A percentile compares a stretch with the other conserved stretches of the same genome.
Conservation (phyloP, 2,888 invertebrate species). For the Acleris literana region DNA sequence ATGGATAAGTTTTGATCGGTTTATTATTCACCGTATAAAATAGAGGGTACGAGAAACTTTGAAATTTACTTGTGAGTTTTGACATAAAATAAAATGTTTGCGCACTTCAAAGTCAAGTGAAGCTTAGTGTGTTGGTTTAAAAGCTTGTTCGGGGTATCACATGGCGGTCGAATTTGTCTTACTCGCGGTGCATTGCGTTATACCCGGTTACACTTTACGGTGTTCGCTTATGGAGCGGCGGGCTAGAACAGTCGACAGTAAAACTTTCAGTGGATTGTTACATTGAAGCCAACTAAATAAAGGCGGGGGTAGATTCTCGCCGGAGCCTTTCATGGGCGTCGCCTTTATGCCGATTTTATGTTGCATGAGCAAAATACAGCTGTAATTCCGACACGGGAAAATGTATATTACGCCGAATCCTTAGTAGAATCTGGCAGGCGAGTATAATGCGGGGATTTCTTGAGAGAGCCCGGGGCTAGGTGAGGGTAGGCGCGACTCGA, state of each 20-base stretch:
- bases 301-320: conserved; percentile 64
- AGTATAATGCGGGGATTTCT: conserved; percentile 70
- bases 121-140: conserved; percentile 40
- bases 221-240: conserved; percentile 65
- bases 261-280: conserved; percentile 78
- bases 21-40: conserved; percentile 36
- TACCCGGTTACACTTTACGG: conserved; percentile 57
- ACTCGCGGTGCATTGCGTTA: conserved; percentile 56
- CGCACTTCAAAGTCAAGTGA: conserved; percentile 30
- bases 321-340: conserved; percentile 68
- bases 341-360: conserved; percentile 79
- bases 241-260: conserved; percentile 65
- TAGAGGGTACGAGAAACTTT: conserved; percentile 28
- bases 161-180: conserved; percentile 57
- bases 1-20: conserved; percentile 35
- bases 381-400: conserved; percentile 79
- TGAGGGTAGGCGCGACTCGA: conserved; percentile 80
- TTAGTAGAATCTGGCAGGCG: conserved; percentile 72
- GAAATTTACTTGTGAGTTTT: conserved; percentile 32
- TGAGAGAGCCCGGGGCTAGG: conserved; percentile 77
- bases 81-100: conserved; percentile 37
- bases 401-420: conserved; percentile 79
- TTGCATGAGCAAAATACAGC: conserved; percentile 76
- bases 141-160: conserved; percentile 48
- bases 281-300: conserved; percentile 75